Evolutionary conservation across 2,888 invertebrate species (phyloP).

Genomic region (Brachyptera putata): DNA sequence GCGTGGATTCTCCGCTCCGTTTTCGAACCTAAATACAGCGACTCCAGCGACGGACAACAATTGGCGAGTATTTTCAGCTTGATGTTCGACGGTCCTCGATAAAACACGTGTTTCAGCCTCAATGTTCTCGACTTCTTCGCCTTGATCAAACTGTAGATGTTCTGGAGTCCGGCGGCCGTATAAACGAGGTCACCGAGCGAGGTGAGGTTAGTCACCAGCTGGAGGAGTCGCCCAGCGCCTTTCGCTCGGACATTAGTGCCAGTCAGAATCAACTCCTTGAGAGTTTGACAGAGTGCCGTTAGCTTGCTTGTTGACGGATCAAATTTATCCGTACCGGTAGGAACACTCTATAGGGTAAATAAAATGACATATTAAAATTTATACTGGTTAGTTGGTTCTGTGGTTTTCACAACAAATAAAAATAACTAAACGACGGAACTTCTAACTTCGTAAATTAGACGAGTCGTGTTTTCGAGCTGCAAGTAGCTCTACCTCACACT

Average conservation of each 20-base stretch:
- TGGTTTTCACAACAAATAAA: no score
- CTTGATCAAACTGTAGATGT: constrained; percentile 12
- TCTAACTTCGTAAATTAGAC: no score
- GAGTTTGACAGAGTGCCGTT: constrained; percentile 26
- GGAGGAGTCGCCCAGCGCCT: constrained; percentile 25
- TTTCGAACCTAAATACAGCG: constrained; percentile 24
- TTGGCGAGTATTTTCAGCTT: constrained; percentile 27
- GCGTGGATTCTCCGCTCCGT: constrained; percentile 18
- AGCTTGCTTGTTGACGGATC: not conserved
- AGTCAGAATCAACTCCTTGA: constrained; percentile 23
- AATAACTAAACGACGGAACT: no score
- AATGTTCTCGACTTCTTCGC: not conserved
- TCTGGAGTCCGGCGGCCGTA: constrained; percentile 26
- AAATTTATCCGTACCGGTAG: not conserved
- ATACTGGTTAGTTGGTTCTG: not conserved
- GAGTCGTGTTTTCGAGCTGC: no score
- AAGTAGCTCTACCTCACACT: no score
- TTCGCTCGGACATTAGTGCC: constrained; percentile 24
- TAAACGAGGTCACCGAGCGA: constrained; percentile 27
- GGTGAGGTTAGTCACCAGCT: constrained; percentile 21
- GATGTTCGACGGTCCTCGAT: constrained; percentile 27
- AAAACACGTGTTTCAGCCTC: constrained; percentile 11
- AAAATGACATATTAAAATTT: not conserved
- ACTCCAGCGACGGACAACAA: constrained; percentile 27
- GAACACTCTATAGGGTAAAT: not conserved